Evolutionary conservation across 2,797 vertebrate species (phyloP).

Genomic region (Myiothlypis coronata): DNA sequence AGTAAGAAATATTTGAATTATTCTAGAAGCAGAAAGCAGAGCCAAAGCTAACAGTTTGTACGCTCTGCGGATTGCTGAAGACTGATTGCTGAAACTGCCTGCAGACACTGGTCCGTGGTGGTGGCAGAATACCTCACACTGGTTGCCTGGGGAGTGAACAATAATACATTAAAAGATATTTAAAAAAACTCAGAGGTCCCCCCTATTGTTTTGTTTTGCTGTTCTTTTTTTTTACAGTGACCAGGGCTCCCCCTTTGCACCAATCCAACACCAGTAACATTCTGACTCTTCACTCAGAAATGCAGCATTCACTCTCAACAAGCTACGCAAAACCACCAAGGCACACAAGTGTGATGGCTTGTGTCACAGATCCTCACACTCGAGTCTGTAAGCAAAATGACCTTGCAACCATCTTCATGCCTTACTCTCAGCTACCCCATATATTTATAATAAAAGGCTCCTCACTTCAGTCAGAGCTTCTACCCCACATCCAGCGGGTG

Average conservation of each 20-base stretch:
- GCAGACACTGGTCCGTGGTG: neutral
- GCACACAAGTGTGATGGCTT: accelerated
- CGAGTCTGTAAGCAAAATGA: neutral
- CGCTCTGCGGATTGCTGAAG: neutral
- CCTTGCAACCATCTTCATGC: neutral
- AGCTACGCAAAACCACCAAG: neutral
- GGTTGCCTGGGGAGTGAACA: neutral
- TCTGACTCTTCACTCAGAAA: neutral
- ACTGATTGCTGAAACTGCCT: neutral
- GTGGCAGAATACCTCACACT: neutral
- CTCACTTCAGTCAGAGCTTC: neutral
- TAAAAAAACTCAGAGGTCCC: neutral
- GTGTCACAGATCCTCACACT: neutral
- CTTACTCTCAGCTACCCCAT: neutral
- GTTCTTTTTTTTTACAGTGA: neutral
- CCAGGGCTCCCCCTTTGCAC: neutral
- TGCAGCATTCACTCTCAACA: neutral
- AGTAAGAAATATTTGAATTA: neutral
- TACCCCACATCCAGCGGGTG: neutral
- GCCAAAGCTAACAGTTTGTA: conserved; percentile 1
- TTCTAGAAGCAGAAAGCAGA: neutral
- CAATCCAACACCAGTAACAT: neutral
- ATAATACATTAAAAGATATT: neutral
- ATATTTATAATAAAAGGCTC: neutral
- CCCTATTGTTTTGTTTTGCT: neutral